phyloP scores from a whole-genome alignment of 2,113 vertebrate species.

The Poecile atricapillus region DNA sequence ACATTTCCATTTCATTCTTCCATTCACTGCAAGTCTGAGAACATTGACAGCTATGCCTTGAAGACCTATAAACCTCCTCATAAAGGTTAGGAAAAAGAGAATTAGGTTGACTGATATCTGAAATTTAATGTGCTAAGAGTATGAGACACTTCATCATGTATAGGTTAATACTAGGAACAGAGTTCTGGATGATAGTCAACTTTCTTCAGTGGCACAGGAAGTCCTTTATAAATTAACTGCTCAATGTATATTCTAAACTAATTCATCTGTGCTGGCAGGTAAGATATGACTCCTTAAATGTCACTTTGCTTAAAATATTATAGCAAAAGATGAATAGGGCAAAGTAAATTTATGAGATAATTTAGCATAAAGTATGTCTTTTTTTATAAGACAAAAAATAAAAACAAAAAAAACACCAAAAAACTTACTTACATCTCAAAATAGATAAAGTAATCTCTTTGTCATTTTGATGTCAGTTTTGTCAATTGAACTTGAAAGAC shows the following conservation, averaged over 20 bases:
- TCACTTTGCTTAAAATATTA: conserved; percentile 44
- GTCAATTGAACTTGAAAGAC: conserved; percentile 14
- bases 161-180: not conserved
- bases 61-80: not conserved
- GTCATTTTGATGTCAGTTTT: conserved; percentile 21
- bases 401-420: not conserved
- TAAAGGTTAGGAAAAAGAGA: not conserved
- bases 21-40: not conserved
- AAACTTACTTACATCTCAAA: not conserved
- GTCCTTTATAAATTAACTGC: conserved; percentile 38
- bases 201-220: not conserved
- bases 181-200: not conserved
- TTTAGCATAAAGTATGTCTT: conserved; percentile 23
- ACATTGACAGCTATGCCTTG: not conserved
- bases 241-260: not conserved
- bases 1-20: not conserved
- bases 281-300: conserved; percentile 45
- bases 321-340: not conserved
- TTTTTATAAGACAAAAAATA: not conserved
- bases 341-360: conserved; percentile 31
- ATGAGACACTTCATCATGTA: not conserved
- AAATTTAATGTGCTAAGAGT: not conserved
- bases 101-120: conserved; percentile 1
- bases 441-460: not conserved
- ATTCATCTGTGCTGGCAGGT: conserved; percentile 40